Conservation (phyloP, 37 sponge, comb jelly and placozoan species). For the Petrosia ficiformis region DNA sequence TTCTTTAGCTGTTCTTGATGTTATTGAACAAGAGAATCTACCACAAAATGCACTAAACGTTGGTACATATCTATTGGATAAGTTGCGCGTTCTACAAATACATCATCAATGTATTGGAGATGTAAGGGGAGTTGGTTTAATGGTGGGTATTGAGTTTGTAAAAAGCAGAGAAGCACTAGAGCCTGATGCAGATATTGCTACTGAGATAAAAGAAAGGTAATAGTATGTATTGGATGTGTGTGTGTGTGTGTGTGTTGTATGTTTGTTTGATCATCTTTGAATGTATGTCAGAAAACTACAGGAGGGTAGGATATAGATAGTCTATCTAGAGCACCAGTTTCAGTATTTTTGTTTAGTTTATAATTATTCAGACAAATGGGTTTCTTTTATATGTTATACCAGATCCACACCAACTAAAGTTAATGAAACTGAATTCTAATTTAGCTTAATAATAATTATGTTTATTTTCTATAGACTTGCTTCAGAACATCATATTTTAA, state of each 20-base stretch:
- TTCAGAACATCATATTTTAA: constrained; percentile 53
- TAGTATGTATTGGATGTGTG: constrained; percentile 1
- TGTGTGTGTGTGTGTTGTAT: not conserved
- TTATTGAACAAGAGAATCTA: constrained; percentile 64
- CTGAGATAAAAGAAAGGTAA: constrained; percentile 11
- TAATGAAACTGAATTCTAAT: not conserved
- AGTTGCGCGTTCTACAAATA: constrained; percentile 35
- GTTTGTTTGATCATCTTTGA: not conserved
- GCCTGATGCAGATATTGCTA: constrained; percentile 70
- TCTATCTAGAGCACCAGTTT: too few species aligned
- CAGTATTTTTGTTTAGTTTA: too few species aligned
- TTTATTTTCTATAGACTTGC: constrained; percentile 26
- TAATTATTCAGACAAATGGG: not conserved
- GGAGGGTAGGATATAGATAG: too few species aligned
- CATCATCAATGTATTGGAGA: constrained; percentile 70
- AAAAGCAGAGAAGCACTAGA: constrained; percentile 65
- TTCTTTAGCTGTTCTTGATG: constrained; percentile 66
- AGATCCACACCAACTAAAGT: not conserved
- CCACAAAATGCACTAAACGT: constrained; percentile 51
- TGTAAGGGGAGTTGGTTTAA: constrained; percentile 77
- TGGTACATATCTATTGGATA: constrained; percentile 51
- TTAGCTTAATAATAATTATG: not conserved
- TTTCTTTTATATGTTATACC: not conserved
- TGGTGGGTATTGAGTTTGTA: constrained; percentile 80
- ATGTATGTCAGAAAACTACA: too few species aligned